A percentile compares a stretch with the other conserved stretches of the same genome.
Evolutionary conservation across 2,113 vertebrate species (phyloP).

Genomic region (Rhinoptilus africanus): DNA sequence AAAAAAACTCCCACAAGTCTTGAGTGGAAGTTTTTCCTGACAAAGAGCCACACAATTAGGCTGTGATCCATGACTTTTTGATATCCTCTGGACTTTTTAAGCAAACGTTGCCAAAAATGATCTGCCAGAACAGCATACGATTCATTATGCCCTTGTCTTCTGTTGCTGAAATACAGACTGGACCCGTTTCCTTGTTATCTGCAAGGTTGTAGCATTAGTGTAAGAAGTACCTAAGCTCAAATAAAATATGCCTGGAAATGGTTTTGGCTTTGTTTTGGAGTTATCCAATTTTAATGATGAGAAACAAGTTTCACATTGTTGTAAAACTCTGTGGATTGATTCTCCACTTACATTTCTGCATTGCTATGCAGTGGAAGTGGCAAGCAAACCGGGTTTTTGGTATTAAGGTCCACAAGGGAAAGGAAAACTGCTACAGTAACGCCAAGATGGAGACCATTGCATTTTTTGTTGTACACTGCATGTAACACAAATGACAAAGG

Average conservation of each 20-base stretch:
- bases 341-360: slow-evolving; percentile 21
- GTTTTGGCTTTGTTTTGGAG: slow-evolving; percentile 13
- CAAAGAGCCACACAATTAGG: slow-evolving; percentile 39
- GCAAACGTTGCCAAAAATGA: neutral
- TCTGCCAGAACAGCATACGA: neutral
- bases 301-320: neutral
- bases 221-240: slow-evolving; percentile 12
- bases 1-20: neutral
- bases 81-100: slow-evolving; percentile 23
- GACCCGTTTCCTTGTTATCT: neutral
- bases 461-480: neutral
- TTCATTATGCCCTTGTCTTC: slow-evolving; percentile 8
- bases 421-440: neutral
- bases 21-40: slow-evolving; percentile 31
- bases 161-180: slow-evolving; percentile 7
- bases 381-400: neutral
- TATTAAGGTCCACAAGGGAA: neutral
- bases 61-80: slow-evolving; percentile 14
- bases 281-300: slow-evolving; percentile 6
- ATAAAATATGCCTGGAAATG: slow-evolving; percentile 25
- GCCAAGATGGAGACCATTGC: neutral
- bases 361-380: neutral
- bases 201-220: neutral
- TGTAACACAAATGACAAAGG: neutral
- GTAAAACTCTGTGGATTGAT: neutral